Conservation (phyloP, 1,140 invertebrate genomes). For the Magallana ariakensis region DNA sequence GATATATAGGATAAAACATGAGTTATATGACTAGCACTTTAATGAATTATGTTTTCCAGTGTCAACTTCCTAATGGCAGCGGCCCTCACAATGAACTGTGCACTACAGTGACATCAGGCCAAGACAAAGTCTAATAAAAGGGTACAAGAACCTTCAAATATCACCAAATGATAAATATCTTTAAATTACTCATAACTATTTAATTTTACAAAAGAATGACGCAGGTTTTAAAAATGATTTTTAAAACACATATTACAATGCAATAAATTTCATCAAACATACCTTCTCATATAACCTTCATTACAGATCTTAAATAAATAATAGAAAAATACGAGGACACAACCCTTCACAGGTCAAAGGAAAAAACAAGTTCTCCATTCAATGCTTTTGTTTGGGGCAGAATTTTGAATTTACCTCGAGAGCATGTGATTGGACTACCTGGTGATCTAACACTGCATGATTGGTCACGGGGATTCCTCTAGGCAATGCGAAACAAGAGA, state of each 20-base stretch:
- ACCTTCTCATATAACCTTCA: background rate
- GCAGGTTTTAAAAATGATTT: background rate
- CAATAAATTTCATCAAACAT: background rate
- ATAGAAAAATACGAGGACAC: background rate
- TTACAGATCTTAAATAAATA: background rate
- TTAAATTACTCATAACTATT: background rate
- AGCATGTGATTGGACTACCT: background rate
- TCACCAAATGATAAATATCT: no score
- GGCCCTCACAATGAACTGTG: no score
- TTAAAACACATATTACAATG: background rate
- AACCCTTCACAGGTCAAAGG: background rate
- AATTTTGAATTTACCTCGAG: slow-evolving; percentile 24
- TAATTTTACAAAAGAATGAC: background rate
- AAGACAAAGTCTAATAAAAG: no score
- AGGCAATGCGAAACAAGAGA: background rate
- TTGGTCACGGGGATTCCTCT: background rate
- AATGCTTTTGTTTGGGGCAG: no score
- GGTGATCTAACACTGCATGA: background rate
- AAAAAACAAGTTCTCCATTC: background rate
- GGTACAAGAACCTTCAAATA: no score
- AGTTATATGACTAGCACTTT: background rate
- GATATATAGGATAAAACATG: background rate
- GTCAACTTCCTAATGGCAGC: background rate
- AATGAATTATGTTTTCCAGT: background rate
- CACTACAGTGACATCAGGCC: no score